Base-by-base conservation (phyloP, 2,797 vertebrate genomes). In the Sebastes cheni region DNA sequence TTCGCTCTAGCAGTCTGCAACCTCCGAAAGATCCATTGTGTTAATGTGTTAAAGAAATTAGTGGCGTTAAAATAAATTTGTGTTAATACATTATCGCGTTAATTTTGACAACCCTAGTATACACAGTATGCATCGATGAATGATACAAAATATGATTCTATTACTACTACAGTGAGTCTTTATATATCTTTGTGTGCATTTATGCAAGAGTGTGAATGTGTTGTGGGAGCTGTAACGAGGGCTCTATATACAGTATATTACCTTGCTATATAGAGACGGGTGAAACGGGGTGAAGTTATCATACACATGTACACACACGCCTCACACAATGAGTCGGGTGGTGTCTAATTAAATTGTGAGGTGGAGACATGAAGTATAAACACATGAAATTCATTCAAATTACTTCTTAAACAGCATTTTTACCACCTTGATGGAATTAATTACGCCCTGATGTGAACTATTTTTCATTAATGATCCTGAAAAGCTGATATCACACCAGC, bases 401-500 rank as follows among this genome's bases (percentile, higher is more conserved):
- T 22, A 23, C 46, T 62, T 68, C 29, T 55, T 68, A 55, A 75
- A 81, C 29, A 52, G 27, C 30, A 29, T 39, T 60, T 82, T 84
- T 83, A 78, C 27, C 60, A 67, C 42, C 52, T 52, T 87, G 60
- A 83, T 81, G 29, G 68, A 65, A 69, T 75, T 79, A 52, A 75
- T 78, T 46, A 62, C 54, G 72, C 27, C 50, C 50, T 72, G 25
- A 80, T 73, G 50, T 74, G 68, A 83, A 84, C 81, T 68, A 18
- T 29, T 62, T 65, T 65, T 70, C 34, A 71, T 73, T 74, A 69
- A 80, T 77, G 83, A 86, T 77, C 64, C 29, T 82, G 66, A 81
- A 85, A 85, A 22, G 59, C 23, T 16, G 2, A 32, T 18, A 60
- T 71, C 14, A 30, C 18, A 20, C 20, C 32, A 54, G 23, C 54